Percentiles rank a stretch among this genome's conserved stretches.
These are phyloP conservation scores for Menura novaehollandiae DNA, from an alignment of 2,113 vertebrate species.

Conservation along the genomic window DNA sequence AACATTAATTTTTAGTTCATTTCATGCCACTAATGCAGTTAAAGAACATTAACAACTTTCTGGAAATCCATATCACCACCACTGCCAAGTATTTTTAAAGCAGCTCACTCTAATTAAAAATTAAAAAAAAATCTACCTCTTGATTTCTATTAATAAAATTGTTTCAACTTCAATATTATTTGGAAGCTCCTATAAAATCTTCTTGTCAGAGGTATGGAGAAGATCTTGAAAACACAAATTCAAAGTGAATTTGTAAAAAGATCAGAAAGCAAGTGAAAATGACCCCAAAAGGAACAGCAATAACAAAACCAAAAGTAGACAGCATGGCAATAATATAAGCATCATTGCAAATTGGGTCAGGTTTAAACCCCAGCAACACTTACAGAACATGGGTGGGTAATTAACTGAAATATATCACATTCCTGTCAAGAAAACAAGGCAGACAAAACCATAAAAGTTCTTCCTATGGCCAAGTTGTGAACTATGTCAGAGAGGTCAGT, in stretches of 20 bases:
- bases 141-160: background rate
- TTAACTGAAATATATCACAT: background rate
- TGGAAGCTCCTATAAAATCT: background rate
- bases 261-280: background rate
- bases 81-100: background rate
- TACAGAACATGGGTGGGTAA: background rate
- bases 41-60: background rate
- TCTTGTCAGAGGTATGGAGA: background rate
- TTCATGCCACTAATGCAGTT: background rate
- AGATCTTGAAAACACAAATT: background rate
- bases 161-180: background rate
- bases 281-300: background rate
- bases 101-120: background rate
- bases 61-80: rapidly evolving
- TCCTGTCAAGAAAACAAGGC: background rate
- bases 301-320: background rate
- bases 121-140: background rate
- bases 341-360: background rate
- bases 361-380: background rate
- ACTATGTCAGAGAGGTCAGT: background rate
- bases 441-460: background rate
- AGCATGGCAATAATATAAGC: background rate
- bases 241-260: background rate
- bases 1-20: background rate
- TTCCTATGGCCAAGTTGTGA: background rate